Conservation (phyloP, 2,113 vertebrate genomes). For the Vulpes ferrilata region DNA sequence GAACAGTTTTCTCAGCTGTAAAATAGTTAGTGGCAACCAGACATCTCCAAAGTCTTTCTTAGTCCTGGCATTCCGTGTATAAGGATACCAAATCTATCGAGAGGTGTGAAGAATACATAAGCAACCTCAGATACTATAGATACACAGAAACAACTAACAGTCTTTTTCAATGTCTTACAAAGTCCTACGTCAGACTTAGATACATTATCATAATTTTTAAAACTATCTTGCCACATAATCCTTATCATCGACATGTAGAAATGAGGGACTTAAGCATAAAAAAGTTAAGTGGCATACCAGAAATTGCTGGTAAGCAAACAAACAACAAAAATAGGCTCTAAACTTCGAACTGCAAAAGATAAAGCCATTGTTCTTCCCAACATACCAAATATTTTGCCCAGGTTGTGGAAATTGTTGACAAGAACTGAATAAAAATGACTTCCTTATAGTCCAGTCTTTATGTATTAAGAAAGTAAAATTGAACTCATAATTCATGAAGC, state of each 20-base stretch:
- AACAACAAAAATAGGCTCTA: background rate
- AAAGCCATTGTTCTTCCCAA: background rate
- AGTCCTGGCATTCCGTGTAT: background rate
- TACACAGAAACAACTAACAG: background rate
- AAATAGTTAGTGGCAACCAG: background rate
- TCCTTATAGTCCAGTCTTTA: background rate
- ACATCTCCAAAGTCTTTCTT: background rate
- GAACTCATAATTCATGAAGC: background rate
- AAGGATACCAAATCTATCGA: background rate
- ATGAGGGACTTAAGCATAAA: background rate
- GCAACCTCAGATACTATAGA: background rate
- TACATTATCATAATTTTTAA: background rate
- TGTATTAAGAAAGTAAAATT: background rate
- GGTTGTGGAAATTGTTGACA: background rate
- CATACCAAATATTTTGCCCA: background rate
- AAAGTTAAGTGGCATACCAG: background rate
- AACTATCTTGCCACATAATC: background rate
- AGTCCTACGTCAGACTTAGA: background rate
- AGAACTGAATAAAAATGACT: background rate
- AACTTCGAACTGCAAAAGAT: background rate
- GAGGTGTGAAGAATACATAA: background rate
- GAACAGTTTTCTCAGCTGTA: background rate
- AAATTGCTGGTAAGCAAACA: background rate
- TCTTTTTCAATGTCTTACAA: slow-evolving; percentile 4
- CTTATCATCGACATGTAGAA: background rate